Evolutionary conservation across 2,113 vertebrate species (phyloP).

Genomic region (Sturnira hondurensis): DNA sequence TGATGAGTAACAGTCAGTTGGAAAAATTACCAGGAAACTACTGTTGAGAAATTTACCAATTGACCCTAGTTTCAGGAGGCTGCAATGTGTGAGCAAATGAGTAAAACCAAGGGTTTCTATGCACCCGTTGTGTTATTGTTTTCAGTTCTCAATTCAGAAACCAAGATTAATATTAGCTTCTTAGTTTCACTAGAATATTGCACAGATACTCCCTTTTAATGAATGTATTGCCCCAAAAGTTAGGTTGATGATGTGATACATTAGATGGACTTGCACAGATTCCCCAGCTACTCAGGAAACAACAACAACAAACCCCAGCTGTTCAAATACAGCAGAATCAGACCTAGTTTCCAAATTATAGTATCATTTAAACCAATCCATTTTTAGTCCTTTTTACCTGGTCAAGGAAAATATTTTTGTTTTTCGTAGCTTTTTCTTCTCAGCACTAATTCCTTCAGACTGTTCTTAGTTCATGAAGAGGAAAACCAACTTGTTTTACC

Average conservation of each 20-base stretch:
- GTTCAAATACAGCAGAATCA: constrained; percentile 43
- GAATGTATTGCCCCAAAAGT: background rate
- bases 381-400: constrained; percentile 60
- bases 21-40: background rate
- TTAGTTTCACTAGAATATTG: background rate
- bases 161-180: background rate
- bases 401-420: constrained; percentile 70
- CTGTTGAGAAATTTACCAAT: background rate
- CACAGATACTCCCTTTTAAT: background rate
- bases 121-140: background rate
- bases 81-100: background rate
- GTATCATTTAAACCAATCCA: constrained; percentile 53
- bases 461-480: constrained; percentile 70
- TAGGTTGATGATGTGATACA: constrained; percentile 19
- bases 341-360: constrained; percentile 55
- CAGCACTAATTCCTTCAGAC: constrained; percentile 73
- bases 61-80: background rate
- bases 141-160: background rate
- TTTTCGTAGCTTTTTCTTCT: constrained; percentile 77
- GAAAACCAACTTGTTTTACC: constrained; percentile 63
- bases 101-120: background rate
- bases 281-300: constrained; percentile 20
- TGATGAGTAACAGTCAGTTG: background rate
- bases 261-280: constrained; percentile 45
- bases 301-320: background rate